Evolutionary conservation across 2,113 vertebrate genomes (phyloP), one percentile per base, ranked within the genome.

Genomic region (Tetrax tetrax): DNA sequence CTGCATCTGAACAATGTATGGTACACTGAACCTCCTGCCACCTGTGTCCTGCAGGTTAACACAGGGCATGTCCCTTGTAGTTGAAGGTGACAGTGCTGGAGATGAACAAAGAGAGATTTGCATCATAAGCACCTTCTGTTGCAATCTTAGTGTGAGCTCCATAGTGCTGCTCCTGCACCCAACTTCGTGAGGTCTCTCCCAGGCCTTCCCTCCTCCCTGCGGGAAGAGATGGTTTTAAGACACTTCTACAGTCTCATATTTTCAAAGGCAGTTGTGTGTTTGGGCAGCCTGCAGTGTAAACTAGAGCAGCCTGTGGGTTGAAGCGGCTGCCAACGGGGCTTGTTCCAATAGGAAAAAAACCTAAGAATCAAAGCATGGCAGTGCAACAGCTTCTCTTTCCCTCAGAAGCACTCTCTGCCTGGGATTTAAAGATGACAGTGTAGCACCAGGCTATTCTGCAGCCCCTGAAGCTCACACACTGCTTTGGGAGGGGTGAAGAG

Each of bases 131-230:
- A 90, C 9, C 35, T 85, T 88, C 70, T 81, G 15, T 38, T 2
- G 21, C 83, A 90, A 87, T 77, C 41, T 38, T 31, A 51, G 61
- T 0, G 0, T 56, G 15, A 86, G 41, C 12, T 4, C 2, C 63
- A 14, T 10, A 14, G 47, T 74, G 37, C 63, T 80, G 64, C 77
- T 83, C 54, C 50, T 75, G 47, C 63, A 57, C 51, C 24, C 45
- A 85, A 9, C 22, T 83, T 92, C 50, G 38, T 41, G 25, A 83
- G 23, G 59, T 50, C 71, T 83, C 92, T 77, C n/a, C 28, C 23
- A 2, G 5, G 33, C 12, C 35, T 47, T 68, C 93, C n/a, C 48
- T 59, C 63, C 57, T 83, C 78, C 38, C 54, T 45, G 35, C 0
- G 3, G n/a, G 59, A 87, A 74, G 23, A 75, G 35, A 29, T 27